Percentiles rank a stretch among this genome's conserved stretches.
Evolutionary conservation across 2,888 invertebrate genomes (phyloP).

Genomic region (Lepidocyrtinus sp.): DNA sequence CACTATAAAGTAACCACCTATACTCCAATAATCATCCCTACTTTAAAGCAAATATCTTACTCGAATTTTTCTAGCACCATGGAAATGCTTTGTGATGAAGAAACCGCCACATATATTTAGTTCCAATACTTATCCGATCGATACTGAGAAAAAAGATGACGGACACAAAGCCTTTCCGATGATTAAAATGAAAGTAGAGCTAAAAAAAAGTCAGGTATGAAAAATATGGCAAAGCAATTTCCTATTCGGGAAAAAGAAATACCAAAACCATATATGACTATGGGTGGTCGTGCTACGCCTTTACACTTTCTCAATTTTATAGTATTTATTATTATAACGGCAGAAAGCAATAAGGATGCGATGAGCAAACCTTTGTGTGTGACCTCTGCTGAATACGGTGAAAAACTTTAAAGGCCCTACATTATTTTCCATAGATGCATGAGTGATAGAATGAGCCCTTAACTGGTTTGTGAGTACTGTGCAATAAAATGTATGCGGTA

Average conservation of each 20-base stretch:
- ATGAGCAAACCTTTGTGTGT: background rate
- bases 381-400: no score
- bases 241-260: background rate
- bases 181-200: background rate
- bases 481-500: no score
- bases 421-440: no score
- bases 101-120: slow-evolving; percentile 20
- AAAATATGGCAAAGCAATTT: background rate
- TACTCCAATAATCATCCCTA: background rate
- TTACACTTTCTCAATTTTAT: background rate
- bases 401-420: no score
- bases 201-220: background rate
- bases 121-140: slow-evolving; percentile 17
- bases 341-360: background rate
- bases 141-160: slow-evolving; percentile 11
- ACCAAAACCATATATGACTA: background rate
- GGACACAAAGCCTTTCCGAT: background rate
- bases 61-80: background rate
- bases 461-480: no score
- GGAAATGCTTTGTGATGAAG: background rate
- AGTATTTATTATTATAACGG: slow-evolving; percentile 1
- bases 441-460: no score
- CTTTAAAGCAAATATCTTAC: background rate
- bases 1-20: background rate
- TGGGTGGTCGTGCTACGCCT: slow-evolving; percentile 1